These are phyloP conservation scores for Rafetus swinhoei DNA, from an alignment of 2,113 vertebrate genomes.

Conservation along the genomic window DNA sequence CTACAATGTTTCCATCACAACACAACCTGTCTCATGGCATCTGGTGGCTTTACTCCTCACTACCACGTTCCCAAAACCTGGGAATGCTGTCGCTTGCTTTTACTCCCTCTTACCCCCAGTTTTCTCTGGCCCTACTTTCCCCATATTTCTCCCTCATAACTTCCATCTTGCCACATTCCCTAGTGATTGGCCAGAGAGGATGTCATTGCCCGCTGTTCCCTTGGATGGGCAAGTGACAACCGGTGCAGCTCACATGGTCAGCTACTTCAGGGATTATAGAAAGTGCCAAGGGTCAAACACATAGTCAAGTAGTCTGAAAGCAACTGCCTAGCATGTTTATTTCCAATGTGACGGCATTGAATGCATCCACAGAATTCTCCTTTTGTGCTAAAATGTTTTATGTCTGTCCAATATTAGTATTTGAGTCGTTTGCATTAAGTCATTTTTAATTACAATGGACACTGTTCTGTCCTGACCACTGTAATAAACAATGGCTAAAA, in stretches of 20 bases:
- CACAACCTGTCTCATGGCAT: fast-evolving
- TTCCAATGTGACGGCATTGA: background rate
- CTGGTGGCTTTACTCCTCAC: background rate
- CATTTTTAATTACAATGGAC: background rate
- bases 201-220: background rate
- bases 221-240: background rate
- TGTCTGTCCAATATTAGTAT: background rate
- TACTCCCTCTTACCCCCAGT: fast-evolving
- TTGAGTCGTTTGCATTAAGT: background rate
- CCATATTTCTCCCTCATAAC: background rate
- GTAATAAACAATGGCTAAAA: background rate
- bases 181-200: background rate
- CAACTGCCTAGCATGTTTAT: background rate
- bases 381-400: background rate
- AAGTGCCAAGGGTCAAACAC: background rate
- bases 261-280: background rate
- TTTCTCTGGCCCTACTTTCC: background rate
- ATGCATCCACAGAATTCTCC: background rate
- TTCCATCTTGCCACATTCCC: background rate
- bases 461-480: background rate
- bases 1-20: background rate
- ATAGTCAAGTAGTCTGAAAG: background rate
- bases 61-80: background rate
- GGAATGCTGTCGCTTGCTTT: fast-evolving
- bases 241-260: background rate